Conservation (phyloP, 2,888 invertebrate genomes). For the Spatulosminthurus flaviceps region DNA sequence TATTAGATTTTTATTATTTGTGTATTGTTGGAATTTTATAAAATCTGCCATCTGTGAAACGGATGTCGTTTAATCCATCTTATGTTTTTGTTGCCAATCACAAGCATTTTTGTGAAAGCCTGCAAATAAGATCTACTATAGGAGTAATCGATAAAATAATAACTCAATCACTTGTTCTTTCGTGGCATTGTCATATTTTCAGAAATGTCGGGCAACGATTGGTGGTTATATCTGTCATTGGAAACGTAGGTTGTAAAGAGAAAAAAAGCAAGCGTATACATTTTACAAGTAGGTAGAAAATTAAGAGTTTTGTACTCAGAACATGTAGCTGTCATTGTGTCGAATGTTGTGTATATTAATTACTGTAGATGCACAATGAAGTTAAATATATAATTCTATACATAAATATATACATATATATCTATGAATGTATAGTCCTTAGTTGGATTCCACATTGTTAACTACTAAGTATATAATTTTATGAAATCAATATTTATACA, state of each 20-base stretch:
- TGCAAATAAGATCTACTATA: too few relatives aligned
- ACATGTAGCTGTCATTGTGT: slow-evolving; percentile 22
- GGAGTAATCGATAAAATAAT: not conserved
- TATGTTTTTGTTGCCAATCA: too few relatives aligned
- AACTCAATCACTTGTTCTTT: not conserved
- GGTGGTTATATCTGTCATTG: not conserved
- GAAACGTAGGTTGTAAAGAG: not conserved
- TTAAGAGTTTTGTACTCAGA: slow-evolving; percentile 1
- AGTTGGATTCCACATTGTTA: slow-evolving; percentile 21
- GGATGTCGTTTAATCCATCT: too few relatives aligned
- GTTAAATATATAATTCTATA: not conserved
- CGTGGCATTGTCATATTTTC: not conserved
- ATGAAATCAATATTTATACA: slow-evolving; percentile 21
- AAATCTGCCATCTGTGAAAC: too few relatives aligned
- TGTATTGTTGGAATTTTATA: too few relatives aligned
- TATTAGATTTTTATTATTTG: too few relatives aligned
- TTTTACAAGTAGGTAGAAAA: not conserved
- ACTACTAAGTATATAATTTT: slow-evolving; percentile 23
- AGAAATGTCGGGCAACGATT: slow-evolving; percentile 9
- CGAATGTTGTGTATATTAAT: slow-evolving; percentile 15
- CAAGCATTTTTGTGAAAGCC: too few relatives aligned
- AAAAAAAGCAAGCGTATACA: slow-evolving; percentile 18
- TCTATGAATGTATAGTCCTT: slow-evolving; percentile 9
- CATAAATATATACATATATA: slow-evolving; percentile 9
- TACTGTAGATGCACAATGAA: slow-evolving; percentile 20